Conservation (phyloP, 2,888 invertebrate genomes). For the Seira ritae region DNA sequence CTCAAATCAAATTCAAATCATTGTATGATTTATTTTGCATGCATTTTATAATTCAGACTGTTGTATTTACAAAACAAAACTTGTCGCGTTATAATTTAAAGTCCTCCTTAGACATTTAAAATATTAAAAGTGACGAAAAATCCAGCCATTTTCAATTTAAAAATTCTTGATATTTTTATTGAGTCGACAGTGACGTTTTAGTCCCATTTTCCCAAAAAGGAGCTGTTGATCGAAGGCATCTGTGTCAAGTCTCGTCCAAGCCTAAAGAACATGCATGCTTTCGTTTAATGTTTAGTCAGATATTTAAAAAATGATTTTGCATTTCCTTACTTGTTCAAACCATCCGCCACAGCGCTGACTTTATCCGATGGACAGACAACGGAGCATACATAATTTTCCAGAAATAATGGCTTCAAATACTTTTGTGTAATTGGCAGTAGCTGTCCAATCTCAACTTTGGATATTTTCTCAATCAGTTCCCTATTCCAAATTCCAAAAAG, state of each 20-base stretch:
- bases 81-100: not conserved
- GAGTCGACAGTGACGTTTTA: constrained; percentile 12
- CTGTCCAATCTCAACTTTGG: constrained; percentile 81
- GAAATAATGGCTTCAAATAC: constrained; percentile 84
- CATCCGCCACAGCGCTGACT: constrained; percentile 81
- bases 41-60: too few species aligned
- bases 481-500: constrained; percentile 78
- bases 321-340: constrained; percentile 81
- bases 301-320: not conserved
- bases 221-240: constrained; percentile 67
- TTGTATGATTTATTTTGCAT: not conserved
- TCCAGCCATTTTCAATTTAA: not conserved
- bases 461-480: constrained; percentile 81
- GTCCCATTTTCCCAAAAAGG: constrained; percentile 69
- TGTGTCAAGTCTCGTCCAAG: constrained; percentile 66
- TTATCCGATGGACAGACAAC: constrained; percentile 88
- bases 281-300: constrained; percentile 20
- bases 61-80: not conserved
- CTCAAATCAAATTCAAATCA: too few species aligned
- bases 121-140: not conserved
- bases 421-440: constrained; percentile 83
- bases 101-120: not conserved
- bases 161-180: not conserved
- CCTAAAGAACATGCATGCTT: constrained; percentile 39
- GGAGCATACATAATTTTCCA: constrained; percentile 80